These are phyloP conservation scores for Egretta garzetta DNA, from an alignment of 2,113 vertebrate species.

Conservation along the genomic window DNA sequence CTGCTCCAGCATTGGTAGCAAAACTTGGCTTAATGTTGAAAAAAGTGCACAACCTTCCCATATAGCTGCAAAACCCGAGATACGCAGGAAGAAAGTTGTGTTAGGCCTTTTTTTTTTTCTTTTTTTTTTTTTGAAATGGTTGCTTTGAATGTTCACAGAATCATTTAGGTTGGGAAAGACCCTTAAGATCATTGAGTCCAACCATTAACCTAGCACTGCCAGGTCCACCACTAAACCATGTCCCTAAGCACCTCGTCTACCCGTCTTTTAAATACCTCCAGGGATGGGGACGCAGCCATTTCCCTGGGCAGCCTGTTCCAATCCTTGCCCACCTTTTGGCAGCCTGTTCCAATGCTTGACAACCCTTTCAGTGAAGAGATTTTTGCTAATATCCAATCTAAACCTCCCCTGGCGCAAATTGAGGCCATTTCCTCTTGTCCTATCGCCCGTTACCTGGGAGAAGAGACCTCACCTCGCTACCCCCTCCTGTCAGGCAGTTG, in stretches of 20 bases:
- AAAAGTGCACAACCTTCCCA: neutral
- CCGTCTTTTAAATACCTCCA: fast-evolving
- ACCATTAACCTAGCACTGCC: neutral
- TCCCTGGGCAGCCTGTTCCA: neutral
- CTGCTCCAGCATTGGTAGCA: neutral
- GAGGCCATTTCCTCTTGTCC: fast-evolving
- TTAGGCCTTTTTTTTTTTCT: neutral
- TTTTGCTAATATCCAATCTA: neutral
- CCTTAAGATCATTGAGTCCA: neutral
- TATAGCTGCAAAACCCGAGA: neutral
- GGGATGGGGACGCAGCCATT: neutral
- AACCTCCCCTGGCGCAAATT: neutral
- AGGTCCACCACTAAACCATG: neutral
- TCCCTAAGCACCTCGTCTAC: neutral
- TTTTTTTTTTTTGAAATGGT: neutral
- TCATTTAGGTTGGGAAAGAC: neutral
- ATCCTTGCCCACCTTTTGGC: too few relatives aligned
- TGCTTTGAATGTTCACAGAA: neutral
- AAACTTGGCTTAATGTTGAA: neutral
- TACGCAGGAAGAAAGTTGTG: neutral
- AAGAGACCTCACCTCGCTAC: neutral
- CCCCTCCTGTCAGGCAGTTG: neutral
- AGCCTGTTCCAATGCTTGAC: neutral
- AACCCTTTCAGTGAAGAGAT: fast-evolving
- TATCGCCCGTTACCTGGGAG: neutral